Percentiles rank a stretch among this genome's conserved stretches.
These are phyloP conservation scores for Holothuria glaberrima DNA, from an alignment of 35 echinoderm and acorn worm species.

Conservation along the genomic window DNA sequence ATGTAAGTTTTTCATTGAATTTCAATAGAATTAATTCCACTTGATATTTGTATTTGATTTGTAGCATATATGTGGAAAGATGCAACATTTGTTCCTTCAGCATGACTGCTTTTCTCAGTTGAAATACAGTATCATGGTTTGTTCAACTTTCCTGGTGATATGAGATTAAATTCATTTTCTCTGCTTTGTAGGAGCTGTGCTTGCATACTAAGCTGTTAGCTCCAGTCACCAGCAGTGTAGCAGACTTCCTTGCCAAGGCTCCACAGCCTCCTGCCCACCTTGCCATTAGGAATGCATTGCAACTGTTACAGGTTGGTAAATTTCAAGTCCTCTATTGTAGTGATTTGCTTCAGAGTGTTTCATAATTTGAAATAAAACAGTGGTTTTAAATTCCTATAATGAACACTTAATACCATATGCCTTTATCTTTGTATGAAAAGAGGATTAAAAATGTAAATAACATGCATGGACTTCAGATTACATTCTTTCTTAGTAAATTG, in stretches of 20 bases:
- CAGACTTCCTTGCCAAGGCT: slow-evolving; percentile 87
- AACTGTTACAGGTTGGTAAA: slow-evolving; percentile 78
- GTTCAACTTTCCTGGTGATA: background rate
- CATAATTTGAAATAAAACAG: too few relatives aligned
- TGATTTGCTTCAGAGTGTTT: too few relatives aligned
- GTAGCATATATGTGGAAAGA: background rate
- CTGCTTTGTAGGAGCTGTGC: slow-evolving; percentile 73
- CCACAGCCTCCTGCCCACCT: slow-evolving; percentile 80
- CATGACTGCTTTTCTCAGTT: background rate
- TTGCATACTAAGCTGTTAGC: slow-evolving; percentile 93
- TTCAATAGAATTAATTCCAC: too few relatives aligned
- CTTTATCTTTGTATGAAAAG: too few relatives aligned
- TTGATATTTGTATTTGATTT: too few relatives aligned
- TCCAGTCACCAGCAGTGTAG: slow-evolving; percentile 63
- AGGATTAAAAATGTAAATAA: too few relatives aligned
- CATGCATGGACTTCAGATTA: too few relatives aligned
- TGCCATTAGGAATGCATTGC: slow-evolving; percentile 82
- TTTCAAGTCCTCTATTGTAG: too few relatives aligned
- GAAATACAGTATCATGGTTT: background rate
- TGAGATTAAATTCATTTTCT: background rate
- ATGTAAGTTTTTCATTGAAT: slow-evolving; percentile 42
- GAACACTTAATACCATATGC: too few relatives aligned
- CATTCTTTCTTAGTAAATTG: too few relatives aligned
- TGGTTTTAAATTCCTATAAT: too few relatives aligned
- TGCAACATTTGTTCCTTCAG: background rate